Conservation (phyloP, 2,888 invertebrate genomes). For the Peribatodes rhomboidaria region DNA sequence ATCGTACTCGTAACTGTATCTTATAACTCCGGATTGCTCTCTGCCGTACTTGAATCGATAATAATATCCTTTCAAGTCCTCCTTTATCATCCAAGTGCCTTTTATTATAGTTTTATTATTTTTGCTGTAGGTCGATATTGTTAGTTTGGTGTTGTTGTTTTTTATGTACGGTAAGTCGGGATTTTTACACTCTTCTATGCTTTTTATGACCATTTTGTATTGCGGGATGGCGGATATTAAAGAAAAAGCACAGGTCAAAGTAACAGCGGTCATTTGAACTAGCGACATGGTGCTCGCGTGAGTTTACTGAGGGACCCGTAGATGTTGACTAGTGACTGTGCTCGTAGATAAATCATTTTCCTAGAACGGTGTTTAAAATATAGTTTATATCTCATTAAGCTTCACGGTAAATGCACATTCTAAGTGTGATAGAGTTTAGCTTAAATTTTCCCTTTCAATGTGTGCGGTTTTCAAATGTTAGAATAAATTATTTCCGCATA, state of each 20-base stretch:
- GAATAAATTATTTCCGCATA: background rate
- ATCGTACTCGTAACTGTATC: slow-evolving; percentile 46
- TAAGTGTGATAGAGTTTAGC: background rate
- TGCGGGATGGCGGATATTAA: slow-evolving; percentile 2
- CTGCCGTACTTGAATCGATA: slow-evolving; percentile 51
- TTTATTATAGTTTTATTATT: slow-evolving; percentile 47
- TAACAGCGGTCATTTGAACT: slow-evolving; percentile 3
- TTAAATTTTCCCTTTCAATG: background rate
- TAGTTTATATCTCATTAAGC: slow-evolving; percentile 23
- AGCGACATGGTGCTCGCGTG: slow-evolving; percentile 3
- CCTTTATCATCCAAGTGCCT: slow-evolving; percentile 51
- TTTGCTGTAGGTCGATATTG: slow-evolving; percentile 45
- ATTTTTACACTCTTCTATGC: slow-evolving; percentile 44
- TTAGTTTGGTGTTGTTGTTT: slow-evolving; percentile 31
- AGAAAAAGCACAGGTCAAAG: background rate
- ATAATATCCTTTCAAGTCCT: slow-evolving; percentile 49
- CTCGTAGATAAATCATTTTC: no score
- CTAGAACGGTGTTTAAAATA: slow-evolving; percentile 27
- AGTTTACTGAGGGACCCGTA: background rate
- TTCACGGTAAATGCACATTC: slow-evolving; percentile 8
- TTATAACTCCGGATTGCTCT: slow-evolving; percentile 41
- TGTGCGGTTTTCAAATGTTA: background rate
- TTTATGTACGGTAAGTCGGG: slow-evolving; percentile 52
- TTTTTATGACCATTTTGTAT: slow-evolving; percentile 46
- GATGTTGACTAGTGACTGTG: background rate